Conservation (phyloP, 2,888 invertebrate species). For the Kuschelorhynchus macadamiae region DNA sequence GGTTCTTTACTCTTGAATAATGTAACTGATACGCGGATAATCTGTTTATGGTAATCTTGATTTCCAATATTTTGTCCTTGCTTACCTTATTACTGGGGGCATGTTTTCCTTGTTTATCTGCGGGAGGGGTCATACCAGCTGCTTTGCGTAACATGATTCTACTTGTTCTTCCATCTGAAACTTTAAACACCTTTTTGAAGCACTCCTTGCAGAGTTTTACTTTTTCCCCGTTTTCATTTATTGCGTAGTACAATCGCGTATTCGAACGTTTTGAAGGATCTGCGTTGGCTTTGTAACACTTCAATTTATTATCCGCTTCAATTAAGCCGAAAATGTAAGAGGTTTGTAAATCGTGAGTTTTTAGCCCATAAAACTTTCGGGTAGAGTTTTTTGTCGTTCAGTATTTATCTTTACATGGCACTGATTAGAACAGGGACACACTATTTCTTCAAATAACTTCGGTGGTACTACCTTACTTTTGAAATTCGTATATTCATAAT, state of each 20-base stretch:
- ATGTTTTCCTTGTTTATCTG: neutral
- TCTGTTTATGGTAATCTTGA: neutral
- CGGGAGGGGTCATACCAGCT: slow-evolving; percentile 21
- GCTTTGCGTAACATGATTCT: slow-evolving; percentile 9
- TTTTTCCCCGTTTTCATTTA: slow-evolving; percentile 18
- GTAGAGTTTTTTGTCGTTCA: slow-evolving; percentile 28
- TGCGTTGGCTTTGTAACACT: slow-evolving; percentile 17
- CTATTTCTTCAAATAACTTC: neutral
- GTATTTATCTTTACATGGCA: slow-evolving; percentile 29
- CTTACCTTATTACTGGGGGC: neutral
- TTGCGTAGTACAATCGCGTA: slow-evolving; percentile 31
- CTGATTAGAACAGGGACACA: slow-evolving; percentile 19
- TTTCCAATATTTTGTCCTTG: neutral
- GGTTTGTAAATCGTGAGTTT: slow-evolving; percentile 35
- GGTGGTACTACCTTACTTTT: slow-evolving; percentile 10
- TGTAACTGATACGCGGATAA: slow-evolving; percentile 46
- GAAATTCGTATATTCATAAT: slow-evolving; percentile 16
- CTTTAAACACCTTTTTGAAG: slow-evolving; percentile 32
- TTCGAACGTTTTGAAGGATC: slow-evolving; percentile 23
- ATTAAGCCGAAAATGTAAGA: slow-evolving; percentile 32
- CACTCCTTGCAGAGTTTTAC: slow-evolving; percentile 38
- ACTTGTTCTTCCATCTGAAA: slow-evolving; percentile 33
- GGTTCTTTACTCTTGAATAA: slow-evolving; percentile 48
- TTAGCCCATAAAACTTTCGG: slow-evolving; percentile 28
- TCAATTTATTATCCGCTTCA: slow-evolving; percentile 30